These are phyloP conservation scores for Rutpela maculata DNA, from an alignment of 2,888 invertebrate species.

Conservation along the genomic window DNA sequence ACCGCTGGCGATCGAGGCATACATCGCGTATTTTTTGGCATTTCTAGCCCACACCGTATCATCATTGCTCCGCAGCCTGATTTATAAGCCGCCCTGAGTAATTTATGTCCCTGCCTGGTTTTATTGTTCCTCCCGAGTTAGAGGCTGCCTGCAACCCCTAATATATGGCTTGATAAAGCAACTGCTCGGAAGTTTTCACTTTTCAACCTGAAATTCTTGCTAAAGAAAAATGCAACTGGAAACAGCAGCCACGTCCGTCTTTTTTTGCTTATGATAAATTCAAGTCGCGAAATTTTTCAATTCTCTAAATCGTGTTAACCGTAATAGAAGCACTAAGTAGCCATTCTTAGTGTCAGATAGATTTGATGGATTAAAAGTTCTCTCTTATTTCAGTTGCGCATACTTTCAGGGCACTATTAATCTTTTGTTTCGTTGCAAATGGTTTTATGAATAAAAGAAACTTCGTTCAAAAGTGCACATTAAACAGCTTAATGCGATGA, in stretches of 20 bases:
- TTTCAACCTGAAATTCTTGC: slow-evolving; percentile 52
- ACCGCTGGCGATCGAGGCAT: not conserved
- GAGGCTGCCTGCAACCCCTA: slow-evolving; percentile 57
- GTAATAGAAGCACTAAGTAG: slow-evolving; percentile 49
- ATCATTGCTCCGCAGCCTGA: slow-evolving; percentile 62
- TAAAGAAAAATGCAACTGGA: slow-evolving; percentile 42
- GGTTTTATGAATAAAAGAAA: slow-evolving; percentile 47
- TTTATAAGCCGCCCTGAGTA: slow-evolving; percentile 65
- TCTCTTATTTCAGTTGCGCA: slow-evolving; percentile 37
- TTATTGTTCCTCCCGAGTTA: slow-evolving; percentile 59
- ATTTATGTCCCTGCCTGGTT: slow-evolving; percentile 65
- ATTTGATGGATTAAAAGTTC: slow-evolving; percentile 51
- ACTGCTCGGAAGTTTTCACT: slow-evolving; percentile 60
- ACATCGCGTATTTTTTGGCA: slow-evolving; percentile 18
- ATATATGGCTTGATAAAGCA: slow-evolving; percentile 64
- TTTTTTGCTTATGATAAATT: slow-evolving; percentile 44
- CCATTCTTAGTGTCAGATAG: slow-evolving; percentile 45
- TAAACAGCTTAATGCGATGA: slow-evolving; percentile 41
- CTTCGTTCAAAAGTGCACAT: slow-evolving; percentile 35
- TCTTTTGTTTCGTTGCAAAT: slow-evolving; percentile 40
- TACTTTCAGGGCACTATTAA: slow-evolving; percentile 40
- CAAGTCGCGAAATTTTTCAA: slow-evolving; percentile 46
- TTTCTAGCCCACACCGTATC: slow-evolving; percentile 50
- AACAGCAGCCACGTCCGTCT: slow-evolving; percentile 14
- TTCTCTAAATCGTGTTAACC: slow-evolving; percentile 42